These are phyloP conservation scores for Halotydeus destructor DNA, from an alignment of 1,140 invertebrate species.

Conservation along the genomic window DNA sequence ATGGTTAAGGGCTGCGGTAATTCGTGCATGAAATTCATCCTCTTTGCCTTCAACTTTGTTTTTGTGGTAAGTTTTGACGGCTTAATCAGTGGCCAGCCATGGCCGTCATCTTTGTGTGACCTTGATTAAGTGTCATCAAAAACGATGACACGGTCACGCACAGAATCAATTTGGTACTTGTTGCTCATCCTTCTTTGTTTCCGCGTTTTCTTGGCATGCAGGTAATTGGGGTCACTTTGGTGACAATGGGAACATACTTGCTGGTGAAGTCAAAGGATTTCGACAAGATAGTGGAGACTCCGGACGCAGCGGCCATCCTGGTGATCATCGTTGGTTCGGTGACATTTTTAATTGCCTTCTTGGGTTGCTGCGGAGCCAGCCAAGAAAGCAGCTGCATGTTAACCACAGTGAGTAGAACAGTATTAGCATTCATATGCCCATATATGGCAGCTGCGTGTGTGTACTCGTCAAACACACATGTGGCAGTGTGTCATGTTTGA, in stretches of 20 bases:
- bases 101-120: no score
- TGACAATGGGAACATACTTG: neutral
- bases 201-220: neutral
- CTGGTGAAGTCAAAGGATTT: neutral
- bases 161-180: neutral
- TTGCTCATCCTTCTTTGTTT: neutral
- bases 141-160: neutral
- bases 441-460: no score
- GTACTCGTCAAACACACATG: no score
- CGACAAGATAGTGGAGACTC: neutral
- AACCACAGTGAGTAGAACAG: slow-evolving; percentile 25
- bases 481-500: no score
- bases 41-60: slow-evolving; percentile 59
- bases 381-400: slow-evolving; percentile 30
- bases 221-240: neutral
- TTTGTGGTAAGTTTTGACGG: slow-evolving; percentile 48
- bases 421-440: no score
- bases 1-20: slow-evolving; percentile 27
- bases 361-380: slow-evolving; percentile 30
- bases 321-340: slow-evolving; percentile 27
- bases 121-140: neutral
- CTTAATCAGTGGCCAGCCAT: no score
- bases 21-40: slow-evolving; percentile 48
- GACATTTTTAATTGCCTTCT: slow-evolving; percentile 28
- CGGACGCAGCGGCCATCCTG: slow-evolving; percentile 27